These are phyloP conservation scores for Metellina segmentata DNA, from an alignment of 2,888 invertebrate species.

Conservation along the genomic window DNA sequence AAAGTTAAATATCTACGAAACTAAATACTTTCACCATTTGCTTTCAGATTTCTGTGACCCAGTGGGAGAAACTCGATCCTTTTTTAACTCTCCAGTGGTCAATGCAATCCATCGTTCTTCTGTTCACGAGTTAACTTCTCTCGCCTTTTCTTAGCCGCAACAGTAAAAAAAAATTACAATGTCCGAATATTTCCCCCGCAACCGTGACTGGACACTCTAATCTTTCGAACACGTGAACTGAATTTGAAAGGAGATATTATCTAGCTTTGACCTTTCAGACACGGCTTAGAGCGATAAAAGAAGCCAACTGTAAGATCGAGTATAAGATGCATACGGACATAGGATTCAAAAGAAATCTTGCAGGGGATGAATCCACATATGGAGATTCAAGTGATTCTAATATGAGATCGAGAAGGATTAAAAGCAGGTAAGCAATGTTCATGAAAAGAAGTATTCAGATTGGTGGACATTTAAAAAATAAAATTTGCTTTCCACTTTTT, in stretches of 20 bases:
- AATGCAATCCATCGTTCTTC: neutral
- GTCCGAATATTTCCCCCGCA: conserved; percentile 10
- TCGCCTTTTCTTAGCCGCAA: neutral
- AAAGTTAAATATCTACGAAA: neutral
- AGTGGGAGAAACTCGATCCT: neutral
- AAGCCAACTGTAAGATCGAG: conserved; percentile 4
- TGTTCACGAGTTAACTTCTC: neutral
- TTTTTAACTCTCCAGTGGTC: conserved; percentile 7
- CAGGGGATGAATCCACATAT: neutral
- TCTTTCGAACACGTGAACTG: conserved; percentile 29
- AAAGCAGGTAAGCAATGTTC: too few species aligned
- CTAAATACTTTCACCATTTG: neutral
- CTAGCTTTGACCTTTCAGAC: conserved; percentile 46
- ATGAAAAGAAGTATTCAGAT: too few species aligned
- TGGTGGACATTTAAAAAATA: too few species aligned
- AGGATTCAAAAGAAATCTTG: neutral
- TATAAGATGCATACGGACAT: neutral
- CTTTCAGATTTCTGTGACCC: neutral
- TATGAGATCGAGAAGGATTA: too few species aligned
- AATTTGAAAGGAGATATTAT: neutral
- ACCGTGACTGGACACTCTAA: conserved; percentile 51
- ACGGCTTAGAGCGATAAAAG: conserved; percentile 16
- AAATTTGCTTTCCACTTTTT: too few species aligned
- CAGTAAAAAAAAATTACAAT: conserved; percentile 20
- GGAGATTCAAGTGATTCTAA: neutral